These are phyloP conservation scores for Zoanthus sansibaricus DNA, from an alignment of 92 coral and sea anemone species.

Conservation along the genomic window DNA sequence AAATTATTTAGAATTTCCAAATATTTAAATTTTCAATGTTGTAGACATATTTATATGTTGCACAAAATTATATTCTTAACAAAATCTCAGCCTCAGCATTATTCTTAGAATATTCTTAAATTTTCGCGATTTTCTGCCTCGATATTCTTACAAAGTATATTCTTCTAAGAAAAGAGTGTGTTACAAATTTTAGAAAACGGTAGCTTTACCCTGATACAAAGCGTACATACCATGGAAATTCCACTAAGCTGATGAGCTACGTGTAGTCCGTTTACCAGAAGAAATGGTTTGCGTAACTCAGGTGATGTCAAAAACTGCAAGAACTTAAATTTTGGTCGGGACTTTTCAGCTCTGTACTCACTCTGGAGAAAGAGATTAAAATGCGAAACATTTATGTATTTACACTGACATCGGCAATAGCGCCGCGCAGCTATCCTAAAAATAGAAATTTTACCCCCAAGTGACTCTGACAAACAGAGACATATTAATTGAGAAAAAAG, in stretches of 20 bases:
- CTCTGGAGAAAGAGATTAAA: constrained; percentile 3
- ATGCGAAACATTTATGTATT: background rate
- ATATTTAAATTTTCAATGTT: background rate
- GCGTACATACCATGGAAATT: constrained; percentile 26
- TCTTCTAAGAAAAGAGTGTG: too few relatives aligned
- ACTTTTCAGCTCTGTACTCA: constrained; percentile 36
- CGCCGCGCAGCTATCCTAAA: too few relatives aligned
- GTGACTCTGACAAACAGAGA: too few relatives aligned
- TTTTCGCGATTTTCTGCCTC: too few relatives aligned
- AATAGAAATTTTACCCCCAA: too few relatives aligned
- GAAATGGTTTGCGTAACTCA: constrained; percentile 24
- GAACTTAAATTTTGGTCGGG: constrained; percentile 30
- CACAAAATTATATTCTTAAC: too few relatives aligned
- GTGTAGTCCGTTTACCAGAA: constrained; percentile 1
- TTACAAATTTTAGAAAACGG: background rate
- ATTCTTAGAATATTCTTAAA: too few relatives aligned
- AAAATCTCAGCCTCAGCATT: too few relatives aligned
- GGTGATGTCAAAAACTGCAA: constrained; percentile 13
- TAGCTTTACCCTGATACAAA: background rate
- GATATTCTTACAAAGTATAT: too few relatives aligned
- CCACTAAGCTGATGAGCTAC: constrained; percentile 22
- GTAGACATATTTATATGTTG: background rate
- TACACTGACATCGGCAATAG: background rate
- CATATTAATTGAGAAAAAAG: too few relatives aligned
- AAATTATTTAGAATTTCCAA: too few relatives aligned